Evolutionary conservation across 1,140 invertebrate species (phyloP).

Genomic region (Lepidurus packardi): DNA sequence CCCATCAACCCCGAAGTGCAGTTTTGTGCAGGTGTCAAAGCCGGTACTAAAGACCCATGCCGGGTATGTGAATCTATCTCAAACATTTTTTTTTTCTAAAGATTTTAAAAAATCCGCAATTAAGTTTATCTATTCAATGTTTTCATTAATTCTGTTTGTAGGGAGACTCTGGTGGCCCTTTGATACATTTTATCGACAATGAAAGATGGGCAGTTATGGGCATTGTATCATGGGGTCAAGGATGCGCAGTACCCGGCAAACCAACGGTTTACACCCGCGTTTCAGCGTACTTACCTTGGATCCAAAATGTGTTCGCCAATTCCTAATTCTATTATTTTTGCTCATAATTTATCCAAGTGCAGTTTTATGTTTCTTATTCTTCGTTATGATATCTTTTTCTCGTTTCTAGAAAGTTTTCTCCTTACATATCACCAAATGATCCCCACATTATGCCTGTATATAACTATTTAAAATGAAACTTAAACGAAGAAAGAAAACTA

Average conservation of each 20-base stretch:
- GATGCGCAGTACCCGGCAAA: slow-evolving; percentile 48
- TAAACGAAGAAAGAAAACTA: too few species aligned
- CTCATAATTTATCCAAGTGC: too few species aligned
- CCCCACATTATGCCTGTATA: too few species aligned
- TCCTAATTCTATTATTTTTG: too few species aligned
- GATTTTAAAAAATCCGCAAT: not conserved
- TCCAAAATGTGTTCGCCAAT: slow-evolving; percentile 45
- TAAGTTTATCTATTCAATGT: too few species aligned
- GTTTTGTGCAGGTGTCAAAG: slow-evolving; percentile 43
- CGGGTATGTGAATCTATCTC: slow-evolving; percentile 40
- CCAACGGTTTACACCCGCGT: slow-evolving; percentile 68
- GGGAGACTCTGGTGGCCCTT: slow-evolving; percentile 39
- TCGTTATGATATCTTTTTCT: too few species aligned
- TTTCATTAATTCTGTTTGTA: slow-evolving; percentile 36
- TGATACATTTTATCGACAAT: slow-evolving; percentile 47
- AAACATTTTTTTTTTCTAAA: too few species aligned
- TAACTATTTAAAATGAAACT: too few species aligned
- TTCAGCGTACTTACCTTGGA: slow-evolving; percentile 65
- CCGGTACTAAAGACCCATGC: slow-evolving; percentile 45
- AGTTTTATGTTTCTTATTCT: too few species aligned
- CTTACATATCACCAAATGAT: too few species aligned
- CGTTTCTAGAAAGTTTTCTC: too few species aligned
- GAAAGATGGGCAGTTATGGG: slow-evolving; percentile 26
- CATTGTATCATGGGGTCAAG: slow-evolving; percentile 37
- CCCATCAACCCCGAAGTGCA: slow-evolving; percentile 37